Conservation (phyloP, 2,888 invertebrate genomes). For the Polydesmus complanatus region DNA sequence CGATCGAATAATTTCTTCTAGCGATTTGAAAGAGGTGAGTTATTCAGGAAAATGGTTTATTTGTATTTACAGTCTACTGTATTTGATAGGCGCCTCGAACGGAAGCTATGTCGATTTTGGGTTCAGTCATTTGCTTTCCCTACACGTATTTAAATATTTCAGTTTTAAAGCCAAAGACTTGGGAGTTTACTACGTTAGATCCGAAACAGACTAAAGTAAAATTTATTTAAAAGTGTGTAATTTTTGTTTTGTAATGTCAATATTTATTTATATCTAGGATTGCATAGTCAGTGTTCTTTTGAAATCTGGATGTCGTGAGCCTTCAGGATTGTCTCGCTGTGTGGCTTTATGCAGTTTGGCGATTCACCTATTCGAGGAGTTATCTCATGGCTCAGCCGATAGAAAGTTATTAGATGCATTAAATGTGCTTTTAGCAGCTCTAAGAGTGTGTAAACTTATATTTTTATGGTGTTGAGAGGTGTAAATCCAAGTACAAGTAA, state of each 20-base stretch:
- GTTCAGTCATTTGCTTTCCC: constrained; percentile 69
- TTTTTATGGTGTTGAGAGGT: too few relatives aligned
- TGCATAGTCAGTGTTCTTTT: constrained; percentile 74
- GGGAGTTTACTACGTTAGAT: constrained; percentile 42
- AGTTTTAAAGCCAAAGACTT: constrained; percentile 50
- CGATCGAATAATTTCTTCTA: constrained; percentile 66
- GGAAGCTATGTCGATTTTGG: constrained; percentile 79
- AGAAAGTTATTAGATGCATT: constrained; percentile 52
- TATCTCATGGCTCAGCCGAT: constrained; percentile 45
- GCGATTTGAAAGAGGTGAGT: constrained; percentile 27
- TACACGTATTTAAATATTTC: constrained; percentile 51
- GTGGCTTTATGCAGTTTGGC: constrained; percentile 76
- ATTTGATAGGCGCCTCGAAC: constrained; percentile 58
- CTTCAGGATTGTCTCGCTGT: constrained; percentile 72
- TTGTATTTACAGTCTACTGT: not conserved
- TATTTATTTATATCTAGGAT: constrained; percentile 44
- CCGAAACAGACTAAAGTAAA: constrained; percentile 60
- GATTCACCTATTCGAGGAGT: constrained; percentile 53
- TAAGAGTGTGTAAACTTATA: constrained; percentile 42
- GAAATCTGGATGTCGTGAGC: constrained; percentile 75
- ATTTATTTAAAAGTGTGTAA: constrained; percentile 5
- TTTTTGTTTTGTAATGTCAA: constrained; percentile 14
- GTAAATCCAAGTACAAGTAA: too few relatives aligned
- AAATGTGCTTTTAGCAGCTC: constrained; percentile 49
- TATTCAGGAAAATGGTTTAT: not conserved